Base-by-base conservation (phyloP, 2,797 vertebrate species). In the Capromys pilorides region DNA sequence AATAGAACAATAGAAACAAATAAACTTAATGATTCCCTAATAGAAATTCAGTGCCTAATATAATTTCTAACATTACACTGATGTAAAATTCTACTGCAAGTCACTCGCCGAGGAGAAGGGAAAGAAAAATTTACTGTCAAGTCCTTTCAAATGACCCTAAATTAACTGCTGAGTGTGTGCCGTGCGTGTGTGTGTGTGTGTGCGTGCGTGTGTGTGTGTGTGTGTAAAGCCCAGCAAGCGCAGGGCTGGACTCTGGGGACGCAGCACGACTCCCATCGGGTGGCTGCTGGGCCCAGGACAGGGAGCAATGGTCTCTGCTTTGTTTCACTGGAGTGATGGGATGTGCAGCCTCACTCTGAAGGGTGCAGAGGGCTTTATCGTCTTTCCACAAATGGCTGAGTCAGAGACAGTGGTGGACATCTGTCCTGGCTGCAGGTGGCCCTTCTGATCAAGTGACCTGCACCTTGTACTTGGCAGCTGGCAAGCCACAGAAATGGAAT, bases 321-420 rank as follows among this genome's bases (percentile, higher is more conserved):
- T 49, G 28, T 45, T 92, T 88, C 36, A n/a, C 36, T 71, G 41
- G 66, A 51, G 49, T 31, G 33, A 26, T 21, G 7, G 41, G 45
- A 81, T 13, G 6, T 2, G n/a, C 71, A 69, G 39, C 1, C 36
- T 14, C 54, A 67, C 21, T 31, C 5, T 45, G 33, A 83, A 93
- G n/a, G 91, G 14, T 19, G 12, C 26, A 62, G 79, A 80, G 41
- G 18, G n/a, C 1, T 33, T 62, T 45, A 22, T 4, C 36, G 66
- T 91, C 45, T 33, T 86, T 90, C 45, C 79, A 61, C 82, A 91
- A 93, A 79, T 67, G 77, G 66, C 64, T 80, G 54, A 19, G 19
- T 54, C 6, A 0, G 22, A 69, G 67, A 64, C 94, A 51, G 51
- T 13, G 78, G 28, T 1, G 12, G 62, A 3, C 39, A 36, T 57